phyloP scores from a whole-genome alignment of 2,888 invertebrate species.

The Phortica okadai region DNA sequence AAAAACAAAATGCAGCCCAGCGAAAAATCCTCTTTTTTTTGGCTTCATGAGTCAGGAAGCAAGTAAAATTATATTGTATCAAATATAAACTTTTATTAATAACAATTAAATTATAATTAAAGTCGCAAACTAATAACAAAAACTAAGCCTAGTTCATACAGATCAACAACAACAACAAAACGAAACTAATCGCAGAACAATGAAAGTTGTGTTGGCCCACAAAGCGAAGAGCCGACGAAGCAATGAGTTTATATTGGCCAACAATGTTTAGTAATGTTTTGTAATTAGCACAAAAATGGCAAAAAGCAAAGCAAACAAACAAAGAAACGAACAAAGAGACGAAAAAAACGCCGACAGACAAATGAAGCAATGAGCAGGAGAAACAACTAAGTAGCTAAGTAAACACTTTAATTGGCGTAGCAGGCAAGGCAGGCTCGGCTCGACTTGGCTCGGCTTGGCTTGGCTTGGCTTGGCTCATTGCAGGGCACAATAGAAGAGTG shows the following conservation, averaged over 20 bases:
- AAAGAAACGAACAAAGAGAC: background rate
- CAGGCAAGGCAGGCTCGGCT: background rate
- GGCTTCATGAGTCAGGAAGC: too few relatives aligned
- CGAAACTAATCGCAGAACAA: background rate
- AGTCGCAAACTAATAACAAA: too few relatives aligned
- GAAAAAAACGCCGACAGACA: background rate
- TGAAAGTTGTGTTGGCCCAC: background rate
- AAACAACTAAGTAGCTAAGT: background rate
- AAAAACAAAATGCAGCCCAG: too few relatives aligned
- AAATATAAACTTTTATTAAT: too few relatives aligned
- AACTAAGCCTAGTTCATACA: too few relatives aligned
- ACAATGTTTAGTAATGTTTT: background rate
- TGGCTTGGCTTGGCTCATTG: too few relatives aligned
- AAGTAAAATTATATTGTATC: too few relatives aligned
- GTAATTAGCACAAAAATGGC: constrained; percentile 24
- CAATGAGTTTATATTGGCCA: background rate
- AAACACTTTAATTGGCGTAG: constrained; percentile 24
- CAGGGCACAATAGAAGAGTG: background rate
- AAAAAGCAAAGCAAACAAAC: background rate
- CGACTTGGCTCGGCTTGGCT: too few relatives aligned
- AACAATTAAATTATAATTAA: too few relatives aligned
- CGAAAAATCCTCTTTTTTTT: too few relatives aligned
- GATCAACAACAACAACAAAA: background rate
- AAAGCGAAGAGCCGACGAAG: background rate
- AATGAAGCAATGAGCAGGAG: background rate